phyloP scores from a whole-genome alignment of 2,113 vertebrate species.

The Rhabdomys dilectus region DNA sequence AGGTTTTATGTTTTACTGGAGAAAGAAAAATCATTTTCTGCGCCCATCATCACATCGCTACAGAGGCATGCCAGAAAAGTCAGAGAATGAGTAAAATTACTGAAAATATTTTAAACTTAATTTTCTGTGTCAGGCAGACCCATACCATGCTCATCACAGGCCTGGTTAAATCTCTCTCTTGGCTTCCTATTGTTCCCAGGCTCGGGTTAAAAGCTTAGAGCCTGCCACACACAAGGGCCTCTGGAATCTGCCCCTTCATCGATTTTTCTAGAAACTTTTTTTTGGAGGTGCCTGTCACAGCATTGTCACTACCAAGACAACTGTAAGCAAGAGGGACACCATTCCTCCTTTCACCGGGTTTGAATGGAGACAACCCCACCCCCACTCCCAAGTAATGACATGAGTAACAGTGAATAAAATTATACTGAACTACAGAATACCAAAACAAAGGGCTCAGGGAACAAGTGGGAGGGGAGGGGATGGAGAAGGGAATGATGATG shows the following conservation, averaged over 20 bases:
- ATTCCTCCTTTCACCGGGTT: not conserved
- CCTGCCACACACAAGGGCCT: not conserved
- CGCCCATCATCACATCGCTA: constrained; percentile 40
- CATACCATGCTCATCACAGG: not conserved
- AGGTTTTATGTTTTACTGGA: constrained; percentile 73
- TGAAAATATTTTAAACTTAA: constrained; percentile 79
- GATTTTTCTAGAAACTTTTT: not conserved
- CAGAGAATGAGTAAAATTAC: constrained; percentile 66
- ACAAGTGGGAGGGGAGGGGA: fast-evolving
- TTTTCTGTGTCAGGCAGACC: constrained; percentile 69
- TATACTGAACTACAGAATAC: not conserved
- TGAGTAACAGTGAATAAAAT: not conserved
- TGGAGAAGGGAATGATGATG: not conserved
- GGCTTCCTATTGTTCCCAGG: not conserved
- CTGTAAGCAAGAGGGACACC: not conserved
- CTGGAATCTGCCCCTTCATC: constrained; percentile 15
- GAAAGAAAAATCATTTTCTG: constrained; percentile 74
- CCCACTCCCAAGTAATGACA: not conserved
- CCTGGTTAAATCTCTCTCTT: constrained; percentile 61
- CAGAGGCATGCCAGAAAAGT: constrained; percentile 61
- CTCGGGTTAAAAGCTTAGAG: not conserved
- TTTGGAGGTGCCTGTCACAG: not conserved
- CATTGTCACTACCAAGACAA: not conserved
- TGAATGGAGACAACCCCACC: not conserved
- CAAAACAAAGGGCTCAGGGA: not conserved